Base-by-base conservation (phyloP, 2,888 invertebrate species). In the Erebia aethiops region DNA sequence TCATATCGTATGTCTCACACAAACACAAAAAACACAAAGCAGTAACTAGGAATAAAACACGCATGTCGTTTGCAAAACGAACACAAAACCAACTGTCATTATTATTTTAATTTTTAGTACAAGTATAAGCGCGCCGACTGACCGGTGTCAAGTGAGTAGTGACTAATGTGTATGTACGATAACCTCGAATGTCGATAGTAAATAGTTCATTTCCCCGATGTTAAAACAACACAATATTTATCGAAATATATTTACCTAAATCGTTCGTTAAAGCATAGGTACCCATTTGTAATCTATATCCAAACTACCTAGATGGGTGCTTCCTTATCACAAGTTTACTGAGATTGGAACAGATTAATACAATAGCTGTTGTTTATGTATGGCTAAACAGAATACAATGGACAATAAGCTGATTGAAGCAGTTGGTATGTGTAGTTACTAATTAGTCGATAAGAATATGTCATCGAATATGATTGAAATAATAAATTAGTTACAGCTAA, bases 1-100 rank as follows among this genome's bases (percentile, higher is more conserved):
- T 89, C 93, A 93, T 93, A 76, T 93, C 92, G 82, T 78, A 85
- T 71, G 82, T 78, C 74, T 79, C 80, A 82, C 84, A 86, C 81
- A 83, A 81, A 77, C 82, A 83, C 79, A 82, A 77, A 77, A 83
- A 77, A 79, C 82, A 83, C 74, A 80, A 78, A 35, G 76, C 69
- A 18, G 85, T 75, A 75, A 86, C 79, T 80, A 88, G 75, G 74
- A 86, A 79, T 69, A 84, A 77, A 72, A 84, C 76, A 79, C 89
- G 91, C 92, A 92, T 92, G 78, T 84, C 87, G 76, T 77, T 79
- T 78, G 78, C 81, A 87, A 82, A 73, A 76, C 75, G 66, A 71
- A 67, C 69, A 73, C 61, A 71, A 64, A 70, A 74, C 72, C 63
- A 60, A 71, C 51, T 77, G 70, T 76, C 76, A 76, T 78, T 75